Evolutionary conservation across 2,888 invertebrate species (phyloP).

Genomic region (Acanthoscelides obtectus): DNA sequence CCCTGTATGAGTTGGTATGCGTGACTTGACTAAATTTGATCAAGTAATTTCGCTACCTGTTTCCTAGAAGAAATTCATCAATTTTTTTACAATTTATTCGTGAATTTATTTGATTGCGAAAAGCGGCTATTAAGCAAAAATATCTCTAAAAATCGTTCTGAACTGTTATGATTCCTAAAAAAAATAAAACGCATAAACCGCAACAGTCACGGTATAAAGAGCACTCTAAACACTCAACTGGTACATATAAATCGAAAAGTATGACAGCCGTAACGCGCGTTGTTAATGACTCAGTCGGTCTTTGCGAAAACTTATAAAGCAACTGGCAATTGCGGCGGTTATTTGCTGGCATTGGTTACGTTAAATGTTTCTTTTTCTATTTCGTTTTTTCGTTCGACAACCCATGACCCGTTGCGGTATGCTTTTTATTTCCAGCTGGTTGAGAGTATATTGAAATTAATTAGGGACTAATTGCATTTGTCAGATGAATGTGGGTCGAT

Average conservation of each 20-base stretch:
- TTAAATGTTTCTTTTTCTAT: not conserved
- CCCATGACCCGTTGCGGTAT: not conserved
- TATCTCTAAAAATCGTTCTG: no score
- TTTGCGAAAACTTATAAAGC: not conserved
- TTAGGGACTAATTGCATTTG: not conserved
- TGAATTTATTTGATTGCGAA: no score
- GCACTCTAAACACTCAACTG: not conserved
- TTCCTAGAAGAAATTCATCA: no score
- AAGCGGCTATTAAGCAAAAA: no score
- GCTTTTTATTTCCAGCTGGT: not conserved
- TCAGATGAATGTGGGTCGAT: no score
- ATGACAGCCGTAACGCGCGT: not conserved
- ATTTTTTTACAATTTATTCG: no score
- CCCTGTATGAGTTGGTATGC: no score
- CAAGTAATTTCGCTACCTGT: no score
- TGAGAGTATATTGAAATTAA: not conserved
- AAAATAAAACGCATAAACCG: not conserved
- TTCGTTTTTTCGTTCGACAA: not conserved
- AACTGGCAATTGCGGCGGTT: not conserved
- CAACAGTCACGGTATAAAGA: not conserved
- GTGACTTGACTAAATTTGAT: no score
- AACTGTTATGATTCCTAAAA: no score
- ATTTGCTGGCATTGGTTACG: not conserved
- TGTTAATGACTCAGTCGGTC: not conserved
- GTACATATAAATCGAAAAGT: not conserved